Percentiles rank a stretch among this genome's conserved stretches.
Conservation (phyloP, 2,113 vertebrate species). For the Corythoichthys intestinalis region DNA sequence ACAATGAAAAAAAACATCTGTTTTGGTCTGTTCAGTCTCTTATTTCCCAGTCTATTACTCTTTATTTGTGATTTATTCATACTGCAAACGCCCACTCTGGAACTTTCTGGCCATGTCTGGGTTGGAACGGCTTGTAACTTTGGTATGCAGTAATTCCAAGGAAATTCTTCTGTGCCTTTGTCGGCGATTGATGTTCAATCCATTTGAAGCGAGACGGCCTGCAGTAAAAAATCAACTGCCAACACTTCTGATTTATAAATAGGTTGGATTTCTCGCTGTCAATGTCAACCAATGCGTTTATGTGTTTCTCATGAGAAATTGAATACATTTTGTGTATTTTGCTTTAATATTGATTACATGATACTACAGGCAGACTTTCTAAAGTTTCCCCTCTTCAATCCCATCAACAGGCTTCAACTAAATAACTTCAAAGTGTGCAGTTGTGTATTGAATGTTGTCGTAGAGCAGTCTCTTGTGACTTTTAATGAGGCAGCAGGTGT, state of each 20-base stretch:
- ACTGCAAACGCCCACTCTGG: not conserved
- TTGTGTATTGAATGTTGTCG: not conserved
- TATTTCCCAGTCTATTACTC: not conserved
- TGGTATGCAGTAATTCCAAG: not conserved
- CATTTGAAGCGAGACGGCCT: too few species aligned
- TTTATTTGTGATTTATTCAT: not conserved
- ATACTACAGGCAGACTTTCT: not conserved
- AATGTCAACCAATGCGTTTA: too few species aligned
- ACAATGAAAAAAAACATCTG: not conserved
- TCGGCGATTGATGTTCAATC: too few species aligned
- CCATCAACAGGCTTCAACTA: not conserved
- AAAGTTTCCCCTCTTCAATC: not conserved
- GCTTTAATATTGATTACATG: too few species aligned
- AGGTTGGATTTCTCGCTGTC: too few species aligned
- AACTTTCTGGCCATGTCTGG: not conserved
- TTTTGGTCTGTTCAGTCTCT: slow-evolving; percentile 1
- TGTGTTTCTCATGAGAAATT: too few species aligned
- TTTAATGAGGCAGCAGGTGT: slow-evolving; percentile 17
- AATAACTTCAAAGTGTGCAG: not conserved
- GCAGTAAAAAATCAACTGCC: too few species aligned
- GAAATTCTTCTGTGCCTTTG: too few species aligned
- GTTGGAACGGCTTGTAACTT: not conserved
- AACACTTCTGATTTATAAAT: too few species aligned
- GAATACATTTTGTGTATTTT: too few species aligned
- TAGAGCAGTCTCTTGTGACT: slow-evolving; percentile 1